Conservation (phyloP, 2,113 vertebrate genomes). For the Leucosticte australis region DNA sequence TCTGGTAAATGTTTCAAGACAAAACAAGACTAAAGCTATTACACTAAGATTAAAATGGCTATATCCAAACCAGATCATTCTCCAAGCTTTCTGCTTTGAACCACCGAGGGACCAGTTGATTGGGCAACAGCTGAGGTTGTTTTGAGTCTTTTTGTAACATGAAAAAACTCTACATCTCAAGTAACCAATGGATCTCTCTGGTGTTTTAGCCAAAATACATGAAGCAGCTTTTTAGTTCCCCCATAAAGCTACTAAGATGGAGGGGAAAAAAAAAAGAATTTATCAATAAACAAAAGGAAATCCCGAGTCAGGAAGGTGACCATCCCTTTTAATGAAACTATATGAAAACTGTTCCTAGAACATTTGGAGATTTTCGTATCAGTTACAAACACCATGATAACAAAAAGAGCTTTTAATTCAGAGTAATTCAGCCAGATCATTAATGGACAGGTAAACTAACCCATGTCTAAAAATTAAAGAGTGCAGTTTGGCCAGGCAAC, state of each 20-base stretch:
- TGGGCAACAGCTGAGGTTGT: not conserved
- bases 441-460: not conserved
- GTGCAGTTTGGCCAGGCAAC: not conserved
- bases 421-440: not conserved
- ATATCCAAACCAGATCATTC: not conserved
- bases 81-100: not conserved
- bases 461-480: not conserved
- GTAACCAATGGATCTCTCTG: not conserved
- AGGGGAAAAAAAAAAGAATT: not conserved
- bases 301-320: not conserved
- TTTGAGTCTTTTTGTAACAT: not conserved
- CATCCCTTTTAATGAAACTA: not conserved
- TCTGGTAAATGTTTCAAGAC: slow-evolving; percentile 36
- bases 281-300: not conserved
- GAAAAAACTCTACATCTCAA: not conserved
- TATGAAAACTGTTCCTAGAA: not conserved
- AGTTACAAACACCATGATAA: not conserved
- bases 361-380: not conserved
- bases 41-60: not conserved
- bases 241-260: not conserved
- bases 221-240: not conserved
- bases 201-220: not conserved
- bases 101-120: not conserved
- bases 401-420: not conserved
- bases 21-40: slow-evolving; percentile 25